These are phyloP conservation scores for Eulemur albifrons DNA, from an alignment of 2,797 vertebrate genomes.

Conservation along the genomic window DNA sequence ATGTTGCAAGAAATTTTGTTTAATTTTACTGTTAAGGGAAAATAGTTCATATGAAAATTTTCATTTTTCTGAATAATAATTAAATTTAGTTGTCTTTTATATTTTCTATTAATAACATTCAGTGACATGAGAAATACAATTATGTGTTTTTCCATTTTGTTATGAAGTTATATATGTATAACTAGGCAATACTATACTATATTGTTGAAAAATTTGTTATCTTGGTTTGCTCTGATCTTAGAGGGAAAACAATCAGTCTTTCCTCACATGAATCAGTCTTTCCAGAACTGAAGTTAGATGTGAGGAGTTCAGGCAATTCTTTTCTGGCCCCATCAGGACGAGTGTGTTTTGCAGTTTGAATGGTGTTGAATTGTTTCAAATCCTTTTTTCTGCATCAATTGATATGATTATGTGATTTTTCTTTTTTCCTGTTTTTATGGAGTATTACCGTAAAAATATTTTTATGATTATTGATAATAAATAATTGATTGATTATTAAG, in stretches of 20 bases:
- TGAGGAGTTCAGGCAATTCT: not conserved
- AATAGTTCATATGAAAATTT: not conserved
- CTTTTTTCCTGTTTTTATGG: not conserved
- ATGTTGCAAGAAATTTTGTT: not conserved
- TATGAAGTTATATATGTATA: not conserved
- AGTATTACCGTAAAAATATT: not conserved
- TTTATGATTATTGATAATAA: not conserved
- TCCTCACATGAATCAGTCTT: not conserved
- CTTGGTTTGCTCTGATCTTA: not conserved
- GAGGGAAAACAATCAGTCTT: not conserved
- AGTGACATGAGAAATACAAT: not conserved
- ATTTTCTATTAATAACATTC: not conserved
- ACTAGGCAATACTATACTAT: not conserved
- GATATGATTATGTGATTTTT: not conserved
- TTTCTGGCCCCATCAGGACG: no score
- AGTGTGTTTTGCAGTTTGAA: not conserved
- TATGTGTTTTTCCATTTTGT: not conserved
- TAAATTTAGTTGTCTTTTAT: not conserved
- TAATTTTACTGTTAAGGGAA: not conserved
- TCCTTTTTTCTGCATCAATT: not conserved
- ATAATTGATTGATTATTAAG: not conserved
- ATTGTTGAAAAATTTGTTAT: not conserved
- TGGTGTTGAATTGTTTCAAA: not conserved
- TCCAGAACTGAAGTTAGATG: not conserved
- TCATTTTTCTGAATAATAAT: not conserved